Base-by-base conservation (phyloP, 2,888 invertebrate species). In the Bhutanitis thaidina region DNA sequence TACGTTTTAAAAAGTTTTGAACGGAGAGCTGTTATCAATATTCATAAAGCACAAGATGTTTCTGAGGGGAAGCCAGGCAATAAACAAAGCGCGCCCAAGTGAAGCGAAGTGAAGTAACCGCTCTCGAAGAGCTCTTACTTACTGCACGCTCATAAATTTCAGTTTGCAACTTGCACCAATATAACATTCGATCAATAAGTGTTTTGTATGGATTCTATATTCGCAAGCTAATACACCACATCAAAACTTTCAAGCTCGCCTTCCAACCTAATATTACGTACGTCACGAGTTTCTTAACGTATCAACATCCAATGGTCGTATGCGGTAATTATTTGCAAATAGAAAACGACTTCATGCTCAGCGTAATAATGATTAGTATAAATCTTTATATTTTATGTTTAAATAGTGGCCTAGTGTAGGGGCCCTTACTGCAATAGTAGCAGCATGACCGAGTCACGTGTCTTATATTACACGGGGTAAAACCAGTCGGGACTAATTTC, bases 151-250 rank as follows among this genome's bases (percentile, higher is more conserved):
- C 88, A 82, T 88, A 87, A 88, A 88, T 88, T 87, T 81, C 77
- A 83, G 84, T 86, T 88, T 85, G 80, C 78, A 87, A 88, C 74
- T 88, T 83, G 85, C 82, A 81, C 64, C 69, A 71, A 77, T 73
- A 77, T 73, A 83, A 80, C 81, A 79, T 83, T 85, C 82, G 87
- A 88, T 88, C 87, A 87, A 87, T 88, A 86, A 78, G 79, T 76
- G 72, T 84, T 87, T 88, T 88, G 84, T 87, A 88, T 75, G 85
- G 88, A 69, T 82, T 88, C 86, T 79, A 80, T 87, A 86, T 86
- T 86, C 87, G 85, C 85, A 82, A 86, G 79, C 75, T 87, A 85
- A 89, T 87, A 86, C 71, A 74, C 80, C 77, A 80, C 74, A 80
- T 80, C 80, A 74, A 77, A 84, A 86, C 80, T 84, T 80, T 71